Evolutionary conservation across 2,888 invertebrate species (phyloP), one percentile per base, ranked within the genome.

Genomic region (Xylota sylvarum): DNA sequence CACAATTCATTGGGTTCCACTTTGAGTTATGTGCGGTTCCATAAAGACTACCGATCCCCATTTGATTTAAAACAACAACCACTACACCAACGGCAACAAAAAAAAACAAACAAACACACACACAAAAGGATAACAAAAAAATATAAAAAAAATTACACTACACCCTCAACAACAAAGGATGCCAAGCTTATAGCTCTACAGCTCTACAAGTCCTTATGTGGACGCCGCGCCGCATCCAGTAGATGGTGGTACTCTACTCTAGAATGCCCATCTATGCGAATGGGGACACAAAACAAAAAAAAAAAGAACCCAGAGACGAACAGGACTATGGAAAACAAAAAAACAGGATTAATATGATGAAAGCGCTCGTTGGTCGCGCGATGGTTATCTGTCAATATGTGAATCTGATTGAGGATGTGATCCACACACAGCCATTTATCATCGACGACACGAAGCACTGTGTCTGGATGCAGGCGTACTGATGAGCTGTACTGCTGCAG

Each of bases 351-450:
- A 62, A 73, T 56, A 64, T 74, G 50, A 79, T 78, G 60, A 84
- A 83, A 74, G 50, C 27, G 62, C 64, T 74, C 73, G 84, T 64
- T 79, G 84, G 79, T 50, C 67, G 67, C 69, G 40, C 55, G 56
- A 69, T 84, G 79, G 74, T 70, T 80, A 80, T 84, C 84, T 80
- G 74, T 64, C 74, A 84, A 80, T 84, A 84, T 80, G 80, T 69
- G 84, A 65, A 70, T 72, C 84, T 70, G 80, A 85, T 80, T 85
- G 84, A 70, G 64, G 37, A 70, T 64, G 55, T 55, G 64, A 50
- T 43, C 19, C 55, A 48, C 40, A 77, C 52, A 50, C 65, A 55
- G 60, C 65, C 37, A 80, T 85, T 85, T 80, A 73, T 85, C 84
- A 85, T 76, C 62, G 50, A 70, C 55, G 52, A 56, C 37, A 10